Conservation (phyloP, 2,888 invertebrate species). For the Melipona bicolor region DNA sequence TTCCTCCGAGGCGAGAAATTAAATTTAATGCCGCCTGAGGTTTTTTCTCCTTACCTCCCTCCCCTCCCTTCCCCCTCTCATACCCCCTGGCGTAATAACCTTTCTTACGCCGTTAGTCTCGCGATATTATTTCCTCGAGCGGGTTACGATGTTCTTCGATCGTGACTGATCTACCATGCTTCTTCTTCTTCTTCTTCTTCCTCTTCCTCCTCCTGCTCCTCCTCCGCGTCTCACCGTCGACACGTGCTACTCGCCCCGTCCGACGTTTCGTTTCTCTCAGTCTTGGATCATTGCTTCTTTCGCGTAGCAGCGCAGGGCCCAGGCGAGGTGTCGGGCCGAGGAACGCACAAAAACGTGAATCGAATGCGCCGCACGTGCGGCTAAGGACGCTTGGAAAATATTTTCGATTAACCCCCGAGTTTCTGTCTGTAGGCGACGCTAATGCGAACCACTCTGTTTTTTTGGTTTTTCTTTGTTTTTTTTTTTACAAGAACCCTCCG, state of each 20-base stretch:
- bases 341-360: slow-evolving; percentile 75
- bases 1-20: slow-evolving; percentile 64
- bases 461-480: too few relatives aligned
- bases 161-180: slow-evolving; percentile 69
- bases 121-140: slow-evolving; percentile 68
- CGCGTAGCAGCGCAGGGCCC: slow-evolving; percentile 54
- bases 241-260: slow-evolving; percentile 62
- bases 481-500: too few relatives aligned
- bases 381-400: slow-evolving; percentile 67
- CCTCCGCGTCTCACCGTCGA: slow-evolving; percentile 58
- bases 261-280: slow-evolving; percentile 69
- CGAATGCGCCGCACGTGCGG: slow-evolving; percentile 76
- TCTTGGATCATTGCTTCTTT: slow-evolving; percentile 77
- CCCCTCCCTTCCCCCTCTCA: neutral
- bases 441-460: neutral
- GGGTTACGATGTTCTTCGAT: slow-evolving; percentile 61
- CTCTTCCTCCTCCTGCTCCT: neutral
- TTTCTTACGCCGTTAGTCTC: slow-evolving; percentile 60
- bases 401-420: slow-evolving; percentile 59
- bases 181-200: slow-evolving; percentile 49
- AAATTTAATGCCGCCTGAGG: slow-evolving; percentile 63
- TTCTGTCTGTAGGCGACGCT: slow-evolving; percentile 32
- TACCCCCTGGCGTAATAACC: slow-evolving; percentile 61
- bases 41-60: slow-evolving; percentile 41
- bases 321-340: slow-evolving; percentile 48